phyloP scores from a whole-genome alignment of 2,888 invertebrate genomes.

The Patella ulyssiponensis region DNA sequence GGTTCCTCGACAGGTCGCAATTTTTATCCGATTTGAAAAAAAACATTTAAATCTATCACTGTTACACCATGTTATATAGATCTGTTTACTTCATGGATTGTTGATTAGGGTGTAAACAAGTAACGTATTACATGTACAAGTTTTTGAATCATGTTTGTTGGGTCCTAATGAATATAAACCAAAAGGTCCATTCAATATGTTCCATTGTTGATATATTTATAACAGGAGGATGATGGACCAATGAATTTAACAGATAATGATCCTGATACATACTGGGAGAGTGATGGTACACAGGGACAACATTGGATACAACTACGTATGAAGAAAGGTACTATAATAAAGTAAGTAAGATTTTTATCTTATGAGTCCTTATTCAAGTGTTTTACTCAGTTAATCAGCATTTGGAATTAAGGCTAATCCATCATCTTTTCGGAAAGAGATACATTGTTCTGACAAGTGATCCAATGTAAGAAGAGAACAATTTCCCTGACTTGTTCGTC shows the following conservation, averaged over 20 bases:
- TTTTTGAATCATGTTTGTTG: no score
- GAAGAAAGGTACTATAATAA: slow-evolving; percentile 70
- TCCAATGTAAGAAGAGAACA: no score
- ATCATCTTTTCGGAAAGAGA: background rate
- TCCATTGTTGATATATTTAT: slow-evolving; percentile 9
- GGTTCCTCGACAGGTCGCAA: no score
- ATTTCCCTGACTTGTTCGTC: no score
- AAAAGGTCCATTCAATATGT: no score
- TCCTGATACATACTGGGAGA: slow-evolving; percentile 71
- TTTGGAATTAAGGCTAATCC: background rate
- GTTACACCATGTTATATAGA: no score
- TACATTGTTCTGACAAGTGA: background rate
- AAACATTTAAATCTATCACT: no score
- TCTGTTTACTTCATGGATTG: no score
- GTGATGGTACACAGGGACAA: slow-evolving; percentile 69
- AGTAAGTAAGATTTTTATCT: slow-evolving; percentile 48
- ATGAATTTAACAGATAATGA: slow-evolving; percentile 68
- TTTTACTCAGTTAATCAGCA: background rate
- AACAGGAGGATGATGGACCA: slow-evolving; percentile 64
- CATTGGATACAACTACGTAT: slow-evolving; percentile 70
- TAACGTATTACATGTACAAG: no score
- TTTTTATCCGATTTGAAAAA: no score
- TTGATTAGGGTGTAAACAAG: no score
- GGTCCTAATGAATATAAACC: no score
- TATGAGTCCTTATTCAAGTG: background rate